Percentiles rank a stretch among this genome's conserved stretches.
phyloP scores from a whole-genome alignment of 2,113 vertebrate species.

The Porphyrio hochstetteri region DNA sequence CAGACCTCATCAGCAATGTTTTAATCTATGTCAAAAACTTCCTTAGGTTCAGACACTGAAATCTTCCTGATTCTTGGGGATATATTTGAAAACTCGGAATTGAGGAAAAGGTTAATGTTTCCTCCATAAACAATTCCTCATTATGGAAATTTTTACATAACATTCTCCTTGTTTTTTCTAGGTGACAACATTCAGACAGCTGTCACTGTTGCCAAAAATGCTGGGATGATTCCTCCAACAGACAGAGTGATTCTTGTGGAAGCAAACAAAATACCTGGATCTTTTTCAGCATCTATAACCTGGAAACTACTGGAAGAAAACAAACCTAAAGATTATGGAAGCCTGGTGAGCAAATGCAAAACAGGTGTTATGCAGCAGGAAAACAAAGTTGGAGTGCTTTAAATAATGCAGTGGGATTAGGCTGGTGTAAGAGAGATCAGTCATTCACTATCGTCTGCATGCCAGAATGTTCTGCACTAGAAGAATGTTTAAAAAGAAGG shows the following conservation, averaged over 20 bases:
- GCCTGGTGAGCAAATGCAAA: slow-evolving; percentile 45
- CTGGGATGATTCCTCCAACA: slow-evolving; percentile 75
- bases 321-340: neutral
- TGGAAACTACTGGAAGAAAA: slow-evolving; percentile 73
- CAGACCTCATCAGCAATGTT: neutral
- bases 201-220: slow-evolving; percentile 78
- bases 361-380: neutral
- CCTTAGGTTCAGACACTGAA: neutral
- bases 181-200: slow-evolving; percentile 85
- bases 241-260: slow-evolving; percentile 77
- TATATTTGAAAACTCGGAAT: neutral
- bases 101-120: neutral
- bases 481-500: neutral
- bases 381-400: neutral
- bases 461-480: neutral
- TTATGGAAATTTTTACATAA: neutral
- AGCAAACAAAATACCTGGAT: slow-evolving; percentile 49
- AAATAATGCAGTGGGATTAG: neutral
- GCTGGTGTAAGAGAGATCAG: neutral
- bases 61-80: neutral
- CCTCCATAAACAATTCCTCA: neutral
- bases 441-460: neutral
- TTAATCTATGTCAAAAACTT: neutral
- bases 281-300: slow-evolving; percentile 70
- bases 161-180: slow-evolving; percentile 8